These are phyloP conservation scores for Campylomormyrus tamandua DNA, from an alignment of 2,113 vertebrate species.

Conservation along the genomic window DNA sequence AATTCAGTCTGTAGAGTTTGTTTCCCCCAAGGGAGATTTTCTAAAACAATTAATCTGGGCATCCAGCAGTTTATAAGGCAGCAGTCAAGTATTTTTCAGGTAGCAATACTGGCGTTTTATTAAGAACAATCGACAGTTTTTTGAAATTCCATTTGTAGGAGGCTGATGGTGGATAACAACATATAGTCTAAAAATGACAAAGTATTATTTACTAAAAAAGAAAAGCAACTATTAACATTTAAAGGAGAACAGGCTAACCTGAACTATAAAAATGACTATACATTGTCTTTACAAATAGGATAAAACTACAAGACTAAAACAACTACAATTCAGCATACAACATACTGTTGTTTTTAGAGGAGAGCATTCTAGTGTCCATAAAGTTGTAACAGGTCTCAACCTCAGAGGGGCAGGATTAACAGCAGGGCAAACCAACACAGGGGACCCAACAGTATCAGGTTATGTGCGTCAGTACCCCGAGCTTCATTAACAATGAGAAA, in stretches of 20 bases:
- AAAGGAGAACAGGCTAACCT: not conserved
- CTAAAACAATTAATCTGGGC: constrained; percentile 40
- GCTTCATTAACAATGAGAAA: not conserved
- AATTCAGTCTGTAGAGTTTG: constrained; percentile 48
- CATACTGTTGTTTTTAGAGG: not conserved
- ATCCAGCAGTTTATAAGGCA: constrained; percentile 18
- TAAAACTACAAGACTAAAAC: not conserved
- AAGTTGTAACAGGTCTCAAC: not conserved
- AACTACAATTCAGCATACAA: not conserved
- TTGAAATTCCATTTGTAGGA: constrained; percentile 16
- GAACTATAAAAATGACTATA: not conserved
- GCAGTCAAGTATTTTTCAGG: not conserved
- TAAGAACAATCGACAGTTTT: constrained; percentile 17
- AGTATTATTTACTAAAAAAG: constrained; percentile 30
- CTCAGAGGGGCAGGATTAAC: constrained; percentile 13
- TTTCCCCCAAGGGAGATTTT: constrained; percentile 33
- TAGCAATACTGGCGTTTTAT: not conserved
- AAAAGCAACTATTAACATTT: constrained; percentile 32
- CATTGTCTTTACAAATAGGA: not conserved
- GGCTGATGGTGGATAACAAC: not conserved
- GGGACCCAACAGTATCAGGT: not conserved
- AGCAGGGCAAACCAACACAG: not conserved
- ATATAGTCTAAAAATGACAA: not conserved
- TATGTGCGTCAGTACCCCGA: not conserved
- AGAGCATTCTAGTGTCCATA: not conserved